Conservation (phyloP, 2,113 vertebrate genomes). For the Poeciliopsis occidentalis region DNA sequence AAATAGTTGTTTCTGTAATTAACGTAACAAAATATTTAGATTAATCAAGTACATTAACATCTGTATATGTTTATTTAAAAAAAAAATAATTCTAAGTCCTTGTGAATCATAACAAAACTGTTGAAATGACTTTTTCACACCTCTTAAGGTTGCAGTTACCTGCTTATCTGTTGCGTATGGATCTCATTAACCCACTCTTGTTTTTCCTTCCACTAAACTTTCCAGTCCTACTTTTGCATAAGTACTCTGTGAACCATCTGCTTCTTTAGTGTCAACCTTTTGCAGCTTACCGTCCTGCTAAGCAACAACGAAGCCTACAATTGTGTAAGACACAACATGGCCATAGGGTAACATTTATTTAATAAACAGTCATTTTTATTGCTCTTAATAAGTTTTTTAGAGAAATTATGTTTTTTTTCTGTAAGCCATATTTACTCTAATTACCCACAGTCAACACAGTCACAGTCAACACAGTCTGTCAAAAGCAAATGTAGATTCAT, state of each 20-base stretch:
- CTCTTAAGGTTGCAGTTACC: neutral
- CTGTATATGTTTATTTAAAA: too few species aligned
- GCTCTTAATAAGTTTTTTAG: neutral
- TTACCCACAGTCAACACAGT: neutral
- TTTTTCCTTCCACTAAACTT: neutral
- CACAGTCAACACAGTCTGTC: neutral
- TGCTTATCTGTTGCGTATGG: neutral
- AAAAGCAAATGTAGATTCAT: neutral
- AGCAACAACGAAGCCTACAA: too few species aligned
- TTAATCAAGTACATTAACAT: too few species aligned
- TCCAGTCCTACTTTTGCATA: too few species aligned
- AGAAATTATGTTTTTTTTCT: neutral
- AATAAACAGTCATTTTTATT: neutral
- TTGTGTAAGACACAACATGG: neutral
- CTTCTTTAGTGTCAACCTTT: too few species aligned
- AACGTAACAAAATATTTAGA: too few species aligned
- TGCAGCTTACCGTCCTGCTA: too few species aligned
- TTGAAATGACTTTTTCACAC: too few species aligned
- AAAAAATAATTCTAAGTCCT: too few species aligned
- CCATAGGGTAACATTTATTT: neutral
- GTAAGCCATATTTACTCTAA: neutral
- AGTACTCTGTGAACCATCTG: too few species aligned
- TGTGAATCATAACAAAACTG: too few species aligned
- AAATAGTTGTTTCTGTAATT: neutral
- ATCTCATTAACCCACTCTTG: neutral